Evolutionary conservation across 2,797 vertebrate genomes (phyloP).

Genomic region (Coilia nasus): DNA sequence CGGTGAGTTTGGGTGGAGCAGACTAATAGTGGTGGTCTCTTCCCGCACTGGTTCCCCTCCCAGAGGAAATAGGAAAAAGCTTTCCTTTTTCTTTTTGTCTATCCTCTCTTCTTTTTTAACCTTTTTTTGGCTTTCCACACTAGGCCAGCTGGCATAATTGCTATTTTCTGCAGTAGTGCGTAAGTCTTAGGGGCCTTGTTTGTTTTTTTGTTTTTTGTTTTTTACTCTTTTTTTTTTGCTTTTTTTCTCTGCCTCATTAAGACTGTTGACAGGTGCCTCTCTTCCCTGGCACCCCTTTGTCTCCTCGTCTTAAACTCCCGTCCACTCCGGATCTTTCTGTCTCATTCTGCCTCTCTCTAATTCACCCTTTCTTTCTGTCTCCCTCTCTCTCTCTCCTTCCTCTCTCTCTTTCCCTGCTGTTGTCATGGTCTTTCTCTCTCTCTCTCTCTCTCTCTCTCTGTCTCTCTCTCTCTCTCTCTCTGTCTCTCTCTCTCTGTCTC

Average conservation of each 20-base stretch:
- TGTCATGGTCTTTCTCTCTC: no score
- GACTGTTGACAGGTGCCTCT: slow-evolving; percentile 33
- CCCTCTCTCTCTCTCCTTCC: not conserved
- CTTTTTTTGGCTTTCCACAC: not conserved
- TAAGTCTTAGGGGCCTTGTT: not conserved
- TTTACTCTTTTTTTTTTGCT: slow-evolving; percentile 55
- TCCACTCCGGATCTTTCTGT: not conserved
- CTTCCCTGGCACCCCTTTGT: slow-evolving; percentile 50
- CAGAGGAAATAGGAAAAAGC: no score
- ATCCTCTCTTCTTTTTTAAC: not conserved
- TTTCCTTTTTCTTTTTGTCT: not conserved
- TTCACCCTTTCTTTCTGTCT: not conserved
- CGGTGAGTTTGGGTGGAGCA: slow-evolving; percentile 2
- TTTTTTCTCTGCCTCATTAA: slow-evolving; percentile 46
- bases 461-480: not conserved
- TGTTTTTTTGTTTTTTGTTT: slow-evolving; percentile 51
- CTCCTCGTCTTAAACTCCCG: slow-evolving; percentile 46
- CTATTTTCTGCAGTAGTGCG: not conserved
- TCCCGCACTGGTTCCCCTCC: not conserved
- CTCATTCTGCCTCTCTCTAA: not conserved
- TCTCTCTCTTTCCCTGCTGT: not conserved
- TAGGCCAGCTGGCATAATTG: not conserved
- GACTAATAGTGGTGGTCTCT: not conserved
- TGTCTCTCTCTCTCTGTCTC: not conserved
- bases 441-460: not conserved